Evolutionary conservation across 2,888 invertebrate genomes (phyloP).

Genomic region (Chymomyza fuscimana): DNA sequence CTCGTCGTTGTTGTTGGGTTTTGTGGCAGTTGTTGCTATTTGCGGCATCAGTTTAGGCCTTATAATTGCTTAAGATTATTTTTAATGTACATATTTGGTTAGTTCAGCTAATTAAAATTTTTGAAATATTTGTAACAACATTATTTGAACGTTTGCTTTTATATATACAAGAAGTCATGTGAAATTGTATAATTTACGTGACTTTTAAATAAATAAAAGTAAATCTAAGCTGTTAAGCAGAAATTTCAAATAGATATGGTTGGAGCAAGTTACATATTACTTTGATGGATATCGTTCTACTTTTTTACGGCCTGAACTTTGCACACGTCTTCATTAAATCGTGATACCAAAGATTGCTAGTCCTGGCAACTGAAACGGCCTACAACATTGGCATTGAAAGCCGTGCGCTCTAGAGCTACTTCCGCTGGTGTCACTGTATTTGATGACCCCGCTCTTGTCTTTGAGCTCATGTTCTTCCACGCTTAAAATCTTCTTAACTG

Average conservation of each 20-base stretch:
- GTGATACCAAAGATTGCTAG: too few relatives aligned
- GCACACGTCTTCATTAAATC: background rate
- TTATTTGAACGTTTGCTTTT: background rate
- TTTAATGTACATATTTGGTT: constrained; percentile 52
- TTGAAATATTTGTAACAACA: constrained; percentile 42
- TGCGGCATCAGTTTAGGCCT: constrained; percentile 56
- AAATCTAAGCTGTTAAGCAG: background rate
- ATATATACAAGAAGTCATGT: background rate
- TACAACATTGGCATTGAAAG: too few relatives aligned
- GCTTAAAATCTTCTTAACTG: too few relatives aligned
- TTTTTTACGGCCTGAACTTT: background rate
- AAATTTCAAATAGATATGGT: too few relatives aligned
- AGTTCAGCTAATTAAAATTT: constrained; percentile 64
- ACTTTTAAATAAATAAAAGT: background rate
- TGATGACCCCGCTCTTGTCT: too few relatives aligned
- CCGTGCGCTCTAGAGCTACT: too few relatives aligned
- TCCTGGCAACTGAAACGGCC: too few relatives aligned
- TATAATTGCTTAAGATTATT: constrained; percentile 48
- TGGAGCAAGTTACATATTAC: too few relatives aligned
- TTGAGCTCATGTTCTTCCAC: too few relatives aligned
- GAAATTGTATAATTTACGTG: background rate
- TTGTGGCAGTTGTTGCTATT: constrained; percentile 11
- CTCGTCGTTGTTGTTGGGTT: constrained; percentile 5
- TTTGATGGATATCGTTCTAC: too few relatives aligned
- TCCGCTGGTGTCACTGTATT: too few relatives aligned